Base-by-base conservation (phyloP, 53 echinoderm and acorn worm species). In the Henricia sp. region DNA sequence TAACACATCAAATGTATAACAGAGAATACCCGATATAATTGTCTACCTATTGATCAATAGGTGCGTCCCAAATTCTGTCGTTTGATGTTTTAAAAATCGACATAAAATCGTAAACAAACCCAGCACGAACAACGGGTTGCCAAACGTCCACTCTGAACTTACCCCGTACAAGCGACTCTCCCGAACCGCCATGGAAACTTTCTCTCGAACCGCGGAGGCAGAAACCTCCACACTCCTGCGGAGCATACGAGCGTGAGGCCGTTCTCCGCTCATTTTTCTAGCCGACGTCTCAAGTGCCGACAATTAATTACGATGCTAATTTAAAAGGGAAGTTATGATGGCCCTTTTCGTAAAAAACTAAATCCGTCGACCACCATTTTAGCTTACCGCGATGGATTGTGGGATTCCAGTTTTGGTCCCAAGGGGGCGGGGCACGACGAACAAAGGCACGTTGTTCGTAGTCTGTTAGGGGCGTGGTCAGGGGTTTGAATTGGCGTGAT, bases 131-230 rank as follows among this genome's bases (percentile, higher is more conserved):
- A n/a, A n/a, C n/a, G n/a, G n/a, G 26, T 25, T 0, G 24, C 26
- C 24, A 27, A 25, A 12, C 9, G 27, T 8, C 21, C 26, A 26
- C 26, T 13, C 13, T 30, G 10, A 64, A 84, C 90, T 85, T 85
- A 90, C 90, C 90, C 71, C 82, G 17, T 77, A 42, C 30, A 70
- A 48, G 28, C 85, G 76, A 75, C 94, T 97, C 82, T 94, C 94
- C 4, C 97, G 90, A 3, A 97, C 97, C 19, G 94, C 97, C 19
- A 88, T 44, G 21, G 94, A 94, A 16, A 97, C 97, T 54, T 89
- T 94, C 72, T 97, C 90, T 62, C 97, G 82, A 19, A 95, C 95
- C n/a, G 78, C 90, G 63, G 80, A 80, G 80, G 80, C 80, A 63
- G 80, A 80, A 6, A 62, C 63, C 64, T 62, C 80, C 50, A 33